Evolutionary conservation across 1,140 invertebrate species (phyloP).

Genomic region (Penaeus indicus): DNA sequence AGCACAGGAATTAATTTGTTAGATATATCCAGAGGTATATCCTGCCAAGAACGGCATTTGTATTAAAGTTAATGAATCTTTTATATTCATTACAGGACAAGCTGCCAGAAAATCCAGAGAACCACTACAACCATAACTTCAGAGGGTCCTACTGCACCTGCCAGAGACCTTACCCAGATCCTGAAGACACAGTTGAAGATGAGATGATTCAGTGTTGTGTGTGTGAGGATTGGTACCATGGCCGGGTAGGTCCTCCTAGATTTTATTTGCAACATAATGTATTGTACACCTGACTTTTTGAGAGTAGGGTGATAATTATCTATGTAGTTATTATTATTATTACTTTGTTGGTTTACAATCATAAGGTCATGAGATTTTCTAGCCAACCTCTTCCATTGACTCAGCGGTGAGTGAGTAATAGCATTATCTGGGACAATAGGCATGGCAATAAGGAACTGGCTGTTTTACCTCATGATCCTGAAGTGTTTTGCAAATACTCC

Average conservation of each 20-base stretch:
- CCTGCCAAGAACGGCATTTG: too few relatives aligned
- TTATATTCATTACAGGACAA: slow-evolving; percentile 71
- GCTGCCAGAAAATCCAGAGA: slow-evolving; percentile 76
- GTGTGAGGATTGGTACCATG: slow-evolving; percentile 99
- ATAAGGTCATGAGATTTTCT: too few relatives aligned
- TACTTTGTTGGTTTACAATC: not conserved
- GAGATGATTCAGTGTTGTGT: slow-evolving; percentile 97
- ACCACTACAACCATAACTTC: slow-evolving; percentile 93
- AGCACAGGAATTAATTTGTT: too few relatives aligned
- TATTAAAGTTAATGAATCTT: not conserved
- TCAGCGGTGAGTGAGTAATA: too few relatives aligned
- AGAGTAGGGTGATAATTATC: not conserved
- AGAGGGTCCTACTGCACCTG: slow-evolving; percentile 93
- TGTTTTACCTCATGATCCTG: too few relatives aligned
- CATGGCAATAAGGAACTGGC: too few relatives aligned
- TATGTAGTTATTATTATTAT: slow-evolving; percentile 12
- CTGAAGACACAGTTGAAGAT: slow-evolving; percentile 83
- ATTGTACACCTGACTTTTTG: slow-evolving; percentile 25
- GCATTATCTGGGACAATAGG: too few relatives aligned
- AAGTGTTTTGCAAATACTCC: too few relatives aligned
- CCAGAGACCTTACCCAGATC: slow-evolving; percentile 94
- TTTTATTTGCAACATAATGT: slow-evolving; percentile 24
- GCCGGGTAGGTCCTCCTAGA: slow-evolving; percentile 71
- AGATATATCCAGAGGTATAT: too few relatives aligned
- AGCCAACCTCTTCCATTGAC: too few relatives aligned